Conservation (phyloP, 2,888 invertebrate genomes). For the Belgica antarctica region DNA sequence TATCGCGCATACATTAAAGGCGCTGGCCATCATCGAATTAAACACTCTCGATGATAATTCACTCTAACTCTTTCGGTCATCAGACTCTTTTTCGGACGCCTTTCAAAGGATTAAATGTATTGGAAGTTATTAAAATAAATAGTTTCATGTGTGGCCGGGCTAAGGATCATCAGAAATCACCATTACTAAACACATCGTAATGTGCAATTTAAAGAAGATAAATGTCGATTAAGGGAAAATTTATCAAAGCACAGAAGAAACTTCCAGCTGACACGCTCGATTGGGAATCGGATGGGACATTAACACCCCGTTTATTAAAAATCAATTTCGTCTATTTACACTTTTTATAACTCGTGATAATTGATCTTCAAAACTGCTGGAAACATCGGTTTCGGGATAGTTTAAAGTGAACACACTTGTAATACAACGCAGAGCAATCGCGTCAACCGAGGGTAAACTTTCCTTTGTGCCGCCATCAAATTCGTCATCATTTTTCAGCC, state of each 20-base stretch:
- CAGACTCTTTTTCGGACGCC: constrained; percentile 20
- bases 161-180: neutral
- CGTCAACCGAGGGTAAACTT: neutral
- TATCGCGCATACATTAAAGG: constrained; percentile 25
- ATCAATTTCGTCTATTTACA: constrained; percentile 28
- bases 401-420: constrained; percentile 28
- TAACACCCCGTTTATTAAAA: constrained; percentile 33
- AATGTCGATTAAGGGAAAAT: constrained; percentile 36
- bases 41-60: no score
- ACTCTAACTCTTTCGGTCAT: constrained; percentile 18
- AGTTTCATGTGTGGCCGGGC: constrained; percentile 4
- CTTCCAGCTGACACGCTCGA: constrained; percentile 14
- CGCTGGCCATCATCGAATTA: neutral
- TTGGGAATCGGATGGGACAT: neutral
- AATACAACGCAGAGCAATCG: neutral
- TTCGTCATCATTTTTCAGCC: constrained; percentile 27
- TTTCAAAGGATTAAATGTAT: constrained; percentile 23
- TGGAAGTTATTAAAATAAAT: constrained; percentile 42
- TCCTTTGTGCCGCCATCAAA: neutral
- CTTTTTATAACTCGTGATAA: constrained; percentile 23
- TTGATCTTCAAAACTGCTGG: neutral
- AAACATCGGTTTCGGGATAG: constrained; percentile 3
- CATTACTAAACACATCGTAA: constrained; percentile 17
- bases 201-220: constrained; percentile 36
- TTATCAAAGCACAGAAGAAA: neutral